A percentile compares a stretch with the other conserved stretches of the same genome.
These are phyloP conservation scores for Urocynchramus pylzowi DNA, from an alignment of 2,113 vertebrate species.

Conservation along the genomic window DNA sequence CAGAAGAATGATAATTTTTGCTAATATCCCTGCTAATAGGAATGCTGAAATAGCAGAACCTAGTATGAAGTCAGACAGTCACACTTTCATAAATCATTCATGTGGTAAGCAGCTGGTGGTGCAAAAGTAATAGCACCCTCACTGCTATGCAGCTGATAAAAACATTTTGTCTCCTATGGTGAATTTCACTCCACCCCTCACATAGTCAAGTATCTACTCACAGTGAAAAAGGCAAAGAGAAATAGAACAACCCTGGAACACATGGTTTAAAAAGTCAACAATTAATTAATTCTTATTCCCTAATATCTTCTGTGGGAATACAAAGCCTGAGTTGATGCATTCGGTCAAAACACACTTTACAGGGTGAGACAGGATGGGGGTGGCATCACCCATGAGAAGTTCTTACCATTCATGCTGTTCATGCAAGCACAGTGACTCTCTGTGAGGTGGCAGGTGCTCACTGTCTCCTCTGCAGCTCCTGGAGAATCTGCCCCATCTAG, in stretches of 20 bases:
- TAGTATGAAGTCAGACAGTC: constrained; percentile 29
- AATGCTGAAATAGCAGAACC: neutral
- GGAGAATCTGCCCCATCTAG: neutral
- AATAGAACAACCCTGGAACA: neutral
- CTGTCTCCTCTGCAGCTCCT: neutral
- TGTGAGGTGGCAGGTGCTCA: neutral
- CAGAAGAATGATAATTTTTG: neutral
- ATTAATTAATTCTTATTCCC: neutral
- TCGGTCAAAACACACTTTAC: neutral
- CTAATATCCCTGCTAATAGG: neutral
- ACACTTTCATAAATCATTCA: constrained; percentile 52
- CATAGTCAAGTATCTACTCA: neutral
- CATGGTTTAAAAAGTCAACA: neutral
- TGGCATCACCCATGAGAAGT: neutral
- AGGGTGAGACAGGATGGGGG: neutral
- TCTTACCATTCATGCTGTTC: neutral
- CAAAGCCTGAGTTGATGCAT: neutral
- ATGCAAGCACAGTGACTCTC: neutral
- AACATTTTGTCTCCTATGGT: neutral
- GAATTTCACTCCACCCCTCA: neutral
- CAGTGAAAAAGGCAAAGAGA: neutral
- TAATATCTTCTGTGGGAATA: neutral
- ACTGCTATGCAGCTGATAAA: constrained; percentile 8
- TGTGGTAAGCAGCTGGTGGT: constrained; percentile 35
- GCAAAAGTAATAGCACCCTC: constrained; percentile 32